Percentiles rank a stretch among this genome's conserved stretches.
Conservation (phyloP, 2,797 vertebrate species). For the Sarcoramphus papa region DNA sequence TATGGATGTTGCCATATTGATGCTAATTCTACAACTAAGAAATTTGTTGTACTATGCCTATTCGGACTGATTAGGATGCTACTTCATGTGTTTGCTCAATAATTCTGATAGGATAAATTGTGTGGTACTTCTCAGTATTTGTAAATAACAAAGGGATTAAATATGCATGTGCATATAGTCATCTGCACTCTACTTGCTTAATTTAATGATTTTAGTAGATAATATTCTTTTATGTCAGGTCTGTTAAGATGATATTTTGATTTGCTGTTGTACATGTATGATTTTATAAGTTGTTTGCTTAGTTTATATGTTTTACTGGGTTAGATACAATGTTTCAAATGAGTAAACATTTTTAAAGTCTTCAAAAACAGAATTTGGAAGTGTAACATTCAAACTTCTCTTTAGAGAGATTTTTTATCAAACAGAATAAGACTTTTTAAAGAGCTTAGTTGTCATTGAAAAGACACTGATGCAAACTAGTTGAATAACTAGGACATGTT, state of each 20-base stretch:
- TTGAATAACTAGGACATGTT: constrained; percentile 21
- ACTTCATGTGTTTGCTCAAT: background rate
- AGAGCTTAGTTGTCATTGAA: constrained; percentile 1
- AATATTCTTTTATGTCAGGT: background rate
- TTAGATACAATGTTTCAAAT: background rate
- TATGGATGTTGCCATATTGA: background rate
- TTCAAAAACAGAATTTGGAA: background rate
- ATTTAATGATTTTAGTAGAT: background rate
- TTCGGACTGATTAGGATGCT: background rate
- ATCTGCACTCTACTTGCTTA: background rate
- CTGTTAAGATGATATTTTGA: background rate
- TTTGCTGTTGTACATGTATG: background rate
- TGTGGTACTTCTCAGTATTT: background rate
- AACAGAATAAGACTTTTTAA: background rate
- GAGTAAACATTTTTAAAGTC: background rate
- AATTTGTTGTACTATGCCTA: background rate
- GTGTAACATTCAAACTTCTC: background rate
- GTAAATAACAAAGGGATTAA: background rate
- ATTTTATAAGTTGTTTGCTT: background rate
- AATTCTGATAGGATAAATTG: background rate
- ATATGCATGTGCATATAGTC: background rate
- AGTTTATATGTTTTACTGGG: background rate
- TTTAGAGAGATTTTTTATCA: constrained; percentile 1
- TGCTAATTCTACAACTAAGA: background rate
- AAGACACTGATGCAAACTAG: constrained; percentile 6